Evolutionary conservation across 2,113 vertebrate species (phyloP).

Genomic region (Tyto alba): DNA sequence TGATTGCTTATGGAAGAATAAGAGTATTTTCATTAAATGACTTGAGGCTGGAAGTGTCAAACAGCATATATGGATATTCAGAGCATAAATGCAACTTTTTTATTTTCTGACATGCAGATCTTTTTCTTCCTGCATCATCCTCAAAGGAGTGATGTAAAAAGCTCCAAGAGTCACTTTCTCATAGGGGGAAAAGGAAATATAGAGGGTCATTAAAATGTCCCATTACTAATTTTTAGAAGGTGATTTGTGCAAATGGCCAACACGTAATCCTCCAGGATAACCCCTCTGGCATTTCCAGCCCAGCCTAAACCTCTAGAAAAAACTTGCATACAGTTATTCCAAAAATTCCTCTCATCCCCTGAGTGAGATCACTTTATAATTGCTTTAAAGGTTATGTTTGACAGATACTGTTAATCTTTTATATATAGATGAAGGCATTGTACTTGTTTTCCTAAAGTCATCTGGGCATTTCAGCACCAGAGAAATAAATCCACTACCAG

Average conservation of each 20-base stretch:
- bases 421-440: neutral
- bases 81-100: neutral
- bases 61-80: neutral
- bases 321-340: neutral
- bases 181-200: neutral
- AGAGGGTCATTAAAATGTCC: slow-evolving; percentile 15
- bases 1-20: neutral
- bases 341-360: slow-evolving; percentile 20
- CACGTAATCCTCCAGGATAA: neutral
- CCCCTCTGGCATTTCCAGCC: neutral
- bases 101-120: neutral
- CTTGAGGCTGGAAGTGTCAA: neutral
- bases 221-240: neutral
- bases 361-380: slow-evolving; percentile 13
- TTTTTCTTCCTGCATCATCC: neutral
- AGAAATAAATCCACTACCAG: neutral
- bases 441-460: slow-evolving; percentile 7
- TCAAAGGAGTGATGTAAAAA: neutral
- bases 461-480: neutral
- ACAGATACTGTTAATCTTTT: slow-evolving; percentile 1
- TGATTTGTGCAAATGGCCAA: neutral
- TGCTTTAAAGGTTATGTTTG: slow-evolving; percentile 40
- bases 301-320: neutral
- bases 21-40: neutral
- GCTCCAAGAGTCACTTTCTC: neutral